phyloP scores from a whole-genome alignment of 2,797 vertebrate genomes.

The Botia kubotai region DNA sequence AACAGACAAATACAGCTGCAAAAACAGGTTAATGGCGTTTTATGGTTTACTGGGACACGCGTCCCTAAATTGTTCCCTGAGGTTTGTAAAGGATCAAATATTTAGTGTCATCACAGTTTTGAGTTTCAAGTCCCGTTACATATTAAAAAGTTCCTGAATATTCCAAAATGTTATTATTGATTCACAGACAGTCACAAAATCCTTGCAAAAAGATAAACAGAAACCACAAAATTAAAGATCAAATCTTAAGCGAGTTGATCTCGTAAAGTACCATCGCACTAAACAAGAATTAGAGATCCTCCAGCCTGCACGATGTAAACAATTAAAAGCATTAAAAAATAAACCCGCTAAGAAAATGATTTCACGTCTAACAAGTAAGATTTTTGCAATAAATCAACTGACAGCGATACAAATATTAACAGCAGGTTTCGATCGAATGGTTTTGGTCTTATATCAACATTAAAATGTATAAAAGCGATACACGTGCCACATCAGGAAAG shows the following conservation, averaged over 20 bases:
- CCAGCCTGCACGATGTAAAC: slow-evolving; percentile 27
- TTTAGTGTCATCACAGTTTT: slow-evolving; percentile 58
- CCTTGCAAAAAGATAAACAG: neutral
- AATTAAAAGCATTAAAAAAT: slow-evolving; percentile 52
- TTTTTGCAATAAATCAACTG: slow-evolving; percentile 38
- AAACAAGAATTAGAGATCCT: slow-evolving; percentile 20
- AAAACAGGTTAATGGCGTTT: slow-evolving; percentile 57
- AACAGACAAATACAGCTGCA: slow-evolving; percentile 46
- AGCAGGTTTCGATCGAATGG: slow-evolving; percentile 42
- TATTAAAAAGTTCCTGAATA: slow-evolving; percentile 55
- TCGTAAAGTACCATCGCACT: slow-evolving; percentile 2
- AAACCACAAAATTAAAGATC: neutral
- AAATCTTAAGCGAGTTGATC: neutral
- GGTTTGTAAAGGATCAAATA: slow-evolving; percentile 56
- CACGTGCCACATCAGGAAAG: slow-evolving; percentile 26
- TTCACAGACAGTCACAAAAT: slow-evolving; percentile 48
- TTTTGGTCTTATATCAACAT: slow-evolving; percentile 59
- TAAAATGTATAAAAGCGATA: neutral
- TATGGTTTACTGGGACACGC: slow-evolving; percentile 29
- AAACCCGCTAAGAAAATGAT: slow-evolving; percentile 21
- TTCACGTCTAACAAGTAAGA: slow-evolving; percentile 35
- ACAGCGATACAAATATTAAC: slow-evolving; percentile 53
- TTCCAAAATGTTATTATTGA: slow-evolving; percentile 26
- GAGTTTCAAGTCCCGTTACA: slow-evolving; percentile 50
- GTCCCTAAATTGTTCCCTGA: slow-evolving; percentile 57